phyloP scores from a whole-genome alignment of 2,113 vertebrate genomes.

The Hypocryptadius cinnamomeus region DNA sequence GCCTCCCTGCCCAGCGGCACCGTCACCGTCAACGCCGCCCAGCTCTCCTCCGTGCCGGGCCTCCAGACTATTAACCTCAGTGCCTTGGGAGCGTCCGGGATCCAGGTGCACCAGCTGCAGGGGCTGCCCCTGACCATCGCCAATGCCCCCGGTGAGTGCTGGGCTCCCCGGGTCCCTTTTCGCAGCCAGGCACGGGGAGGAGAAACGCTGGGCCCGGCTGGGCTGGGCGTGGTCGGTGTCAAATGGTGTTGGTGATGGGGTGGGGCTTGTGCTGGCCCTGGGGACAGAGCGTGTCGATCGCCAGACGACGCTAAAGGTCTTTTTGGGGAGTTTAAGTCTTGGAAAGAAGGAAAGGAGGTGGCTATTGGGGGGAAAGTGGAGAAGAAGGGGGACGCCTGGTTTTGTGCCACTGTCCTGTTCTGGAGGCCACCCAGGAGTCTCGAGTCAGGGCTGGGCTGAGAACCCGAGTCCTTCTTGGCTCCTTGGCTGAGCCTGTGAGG shows the following conservation, averaged over 20 bases:
- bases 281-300: accelerated
- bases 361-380: background rate
- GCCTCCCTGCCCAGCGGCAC: slow-evolving; percentile 78
- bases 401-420: background rate
- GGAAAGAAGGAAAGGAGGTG: background rate
- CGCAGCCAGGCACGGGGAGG: background rate
- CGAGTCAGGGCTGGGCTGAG: accelerated
- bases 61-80: slow-evolving; percentile 98
- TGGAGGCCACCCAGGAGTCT: background rate
- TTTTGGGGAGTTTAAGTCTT: background rate
- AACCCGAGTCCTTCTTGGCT: background rate
- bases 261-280: background rate
- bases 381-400: background rate
- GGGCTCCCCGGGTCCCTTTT: background rate
- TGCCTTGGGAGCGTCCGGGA: slow-evolving; percentile 82
- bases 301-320: accelerated
- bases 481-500: background rate
- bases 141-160: slow-evolving; percentile 78
- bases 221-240: background rate
- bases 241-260: background rate
- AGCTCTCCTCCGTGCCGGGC: slow-evolving; percentile 83
- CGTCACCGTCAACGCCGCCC: slow-evolving; percentile 82
- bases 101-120: slow-evolving; percentile 93
- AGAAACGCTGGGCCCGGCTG: background rate
- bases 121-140: slow-evolving; percentile 86